A percentile compares a stretch with the other conserved stretches of the same genome.
Conservation (phyloP, 2,888 invertebrate genomes). For the Pilophorus perplexus region DNA sequence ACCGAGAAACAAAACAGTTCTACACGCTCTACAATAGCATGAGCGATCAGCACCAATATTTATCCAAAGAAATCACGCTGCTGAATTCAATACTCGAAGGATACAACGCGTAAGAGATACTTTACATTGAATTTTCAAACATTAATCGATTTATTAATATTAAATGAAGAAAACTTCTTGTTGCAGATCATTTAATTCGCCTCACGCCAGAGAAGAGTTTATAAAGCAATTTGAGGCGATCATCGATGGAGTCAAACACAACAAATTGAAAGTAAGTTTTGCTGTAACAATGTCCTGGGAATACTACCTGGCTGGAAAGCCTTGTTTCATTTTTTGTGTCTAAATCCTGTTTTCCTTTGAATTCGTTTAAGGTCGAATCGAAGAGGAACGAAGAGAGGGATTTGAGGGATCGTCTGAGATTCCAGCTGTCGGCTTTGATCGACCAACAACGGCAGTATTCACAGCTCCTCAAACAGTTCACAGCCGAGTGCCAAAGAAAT, state of each 20-base stretch:
- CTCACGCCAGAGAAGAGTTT: slow-evolving; percentile 80
- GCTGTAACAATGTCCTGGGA: no score
- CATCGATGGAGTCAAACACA: slow-evolving; percentile 84
- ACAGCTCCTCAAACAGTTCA: slow-evolving; percentile 71
- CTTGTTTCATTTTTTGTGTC: not conserved
- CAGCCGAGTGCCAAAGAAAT: slow-evolving; percentile 69
- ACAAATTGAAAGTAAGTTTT: slow-evolving; percentile 68
- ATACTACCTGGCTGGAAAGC: no score
- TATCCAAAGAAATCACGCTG: slow-evolving; percentile 84
- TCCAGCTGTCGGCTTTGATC: slow-evolving; percentile 59
- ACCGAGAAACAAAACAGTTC: slow-evolving; percentile 96
- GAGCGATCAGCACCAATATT: slow-evolving; percentile 88
- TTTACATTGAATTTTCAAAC: slow-evolving; percentile 47
- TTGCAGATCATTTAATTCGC: slow-evolving; percentile 75
- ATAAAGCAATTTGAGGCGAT: slow-evolving; percentile 86
- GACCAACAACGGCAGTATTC: slow-evolving; percentile 77
- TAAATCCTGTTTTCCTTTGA: not conserved
- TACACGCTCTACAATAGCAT: slow-evolving; percentile 93
- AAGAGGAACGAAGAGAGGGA: slow-evolving; percentile 65
- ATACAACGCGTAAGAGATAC: slow-evolving; percentile 69
- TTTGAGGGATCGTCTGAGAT: slow-evolving; percentile 64
- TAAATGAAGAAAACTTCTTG: no score
- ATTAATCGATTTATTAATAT: not conserved
- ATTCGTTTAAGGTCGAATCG: slow-evolving; percentile 55
- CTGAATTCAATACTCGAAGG: slow-evolving; percentile 87